These are phyloP conservation scores for Salminus brasiliensis DNA, from an alignment of 2,113 vertebrate species.

Conservation along the genomic window DNA sequence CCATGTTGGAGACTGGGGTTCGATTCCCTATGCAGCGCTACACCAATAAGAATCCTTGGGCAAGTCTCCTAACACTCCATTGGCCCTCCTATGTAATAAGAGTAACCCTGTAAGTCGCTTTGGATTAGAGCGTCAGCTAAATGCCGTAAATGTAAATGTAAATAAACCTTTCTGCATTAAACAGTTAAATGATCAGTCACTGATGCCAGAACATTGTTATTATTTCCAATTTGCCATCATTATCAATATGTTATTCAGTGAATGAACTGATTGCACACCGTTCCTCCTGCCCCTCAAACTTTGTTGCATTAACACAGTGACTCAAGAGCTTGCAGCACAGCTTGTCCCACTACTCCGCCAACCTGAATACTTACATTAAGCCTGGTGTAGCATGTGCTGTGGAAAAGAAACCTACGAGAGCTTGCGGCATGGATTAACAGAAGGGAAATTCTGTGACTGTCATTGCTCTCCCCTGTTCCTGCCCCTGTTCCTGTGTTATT, in stretches of 20 bases:
- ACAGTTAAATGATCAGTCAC: background rate
- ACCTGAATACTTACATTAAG: slow-evolving; percentile 1
- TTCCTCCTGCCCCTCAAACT: background rate
- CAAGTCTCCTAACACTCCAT: too few species aligned
- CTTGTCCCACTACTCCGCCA: background rate
- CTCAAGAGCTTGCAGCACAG: background rate
- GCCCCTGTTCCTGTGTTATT: background rate
- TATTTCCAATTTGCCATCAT: background rate
- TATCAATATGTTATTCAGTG: too few species aligned
- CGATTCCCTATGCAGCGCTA: too few species aligned
- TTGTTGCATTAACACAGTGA: background rate
- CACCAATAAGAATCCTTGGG: too few species aligned
- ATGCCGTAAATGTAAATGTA: too few species aligned
- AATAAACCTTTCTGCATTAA: too few species aligned
- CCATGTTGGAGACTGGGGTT: too few species aligned
- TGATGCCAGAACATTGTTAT: background rate
- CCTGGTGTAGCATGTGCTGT: background rate
- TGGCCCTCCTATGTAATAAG: too few species aligned
- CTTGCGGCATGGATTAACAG: background rate
- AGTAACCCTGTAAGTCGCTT: too few species aligned
- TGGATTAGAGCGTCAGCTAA: too few species aligned
- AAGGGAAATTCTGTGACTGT: background rate
- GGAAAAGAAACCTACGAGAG: background rate
- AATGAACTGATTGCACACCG: background rate
- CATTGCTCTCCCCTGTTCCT: slow-evolving; percentile 4